Conservation (phyloP, 2,113 vertebrate species). For the Gorsachius goisagi region DNA sequence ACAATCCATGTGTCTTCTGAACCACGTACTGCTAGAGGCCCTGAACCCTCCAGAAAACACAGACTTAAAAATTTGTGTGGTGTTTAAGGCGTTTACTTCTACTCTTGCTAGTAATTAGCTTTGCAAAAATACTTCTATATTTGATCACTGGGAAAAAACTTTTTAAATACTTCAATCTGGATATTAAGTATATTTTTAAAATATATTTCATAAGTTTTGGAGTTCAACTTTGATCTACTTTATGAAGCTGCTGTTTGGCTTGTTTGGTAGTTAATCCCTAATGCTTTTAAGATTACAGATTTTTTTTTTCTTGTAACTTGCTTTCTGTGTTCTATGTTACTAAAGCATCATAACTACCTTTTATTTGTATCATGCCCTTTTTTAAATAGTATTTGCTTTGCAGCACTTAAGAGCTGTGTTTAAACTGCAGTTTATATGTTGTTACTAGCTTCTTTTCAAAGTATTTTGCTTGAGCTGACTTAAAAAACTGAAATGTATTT, state of each 20-base stretch:
- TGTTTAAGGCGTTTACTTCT: background rate
- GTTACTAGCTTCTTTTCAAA: background rate
- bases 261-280: background rate
- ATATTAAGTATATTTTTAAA: background rate
- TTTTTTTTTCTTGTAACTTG: background rate
- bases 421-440: background rate
- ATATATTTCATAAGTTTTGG: background rate
- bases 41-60: background rate
- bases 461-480: background rate
- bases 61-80: background rate
- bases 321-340: background rate
- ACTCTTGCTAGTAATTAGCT: background rate
- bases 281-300: background rate
- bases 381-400: background rate
- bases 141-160: background rate
- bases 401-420: background rate
- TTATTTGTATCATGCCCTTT: background rate
- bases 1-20: fast-evolving
- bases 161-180: background rate
- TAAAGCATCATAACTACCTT: background rate
- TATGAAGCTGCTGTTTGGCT: background rate
- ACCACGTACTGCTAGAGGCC: background rate
- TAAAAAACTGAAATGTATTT: background rate
- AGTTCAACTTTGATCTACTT: background rate
- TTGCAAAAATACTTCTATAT: background rate